Evolutionary conservation across 2,888 invertebrate species (phyloP).

Genomic region (Gasteruption jaculator): DNA sequence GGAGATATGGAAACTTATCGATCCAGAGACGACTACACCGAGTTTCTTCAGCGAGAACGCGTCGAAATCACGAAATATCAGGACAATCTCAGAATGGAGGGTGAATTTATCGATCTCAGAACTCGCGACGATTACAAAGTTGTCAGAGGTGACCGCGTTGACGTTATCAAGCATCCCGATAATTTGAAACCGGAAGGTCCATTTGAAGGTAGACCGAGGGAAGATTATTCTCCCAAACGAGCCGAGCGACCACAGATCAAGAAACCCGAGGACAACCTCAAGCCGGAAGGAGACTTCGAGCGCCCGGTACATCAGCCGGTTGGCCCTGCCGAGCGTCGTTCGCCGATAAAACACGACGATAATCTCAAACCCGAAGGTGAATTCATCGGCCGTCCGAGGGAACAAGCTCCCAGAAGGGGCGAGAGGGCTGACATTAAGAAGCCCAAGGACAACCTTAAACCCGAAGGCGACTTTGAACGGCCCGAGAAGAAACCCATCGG

Average conservation of each 20-base stretch:
- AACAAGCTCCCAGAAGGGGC: constrained; percentile 38
- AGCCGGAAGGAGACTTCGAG: constrained; percentile 56
- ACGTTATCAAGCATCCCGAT: constrained; percentile 39
- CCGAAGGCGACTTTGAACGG: constrained; percentile 60
- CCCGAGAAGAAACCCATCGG: constrained; percentile 49
- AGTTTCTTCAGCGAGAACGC: constrained; percentile 54
- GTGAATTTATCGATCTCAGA: constrained; percentile 55
- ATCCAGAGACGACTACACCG: constrained; percentile 58
- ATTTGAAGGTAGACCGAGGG: constrained; percentile 51
- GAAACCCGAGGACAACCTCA: constrained; percentile 55
- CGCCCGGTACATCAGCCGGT: constrained; percentile 41
- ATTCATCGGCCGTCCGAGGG: constrained; percentile 53
- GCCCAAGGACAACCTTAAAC: constrained; percentile 61
- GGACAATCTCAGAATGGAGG: constrained; percentile 66
- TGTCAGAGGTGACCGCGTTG: constrained; percentile 46
- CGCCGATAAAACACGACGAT: constrained; percentile 51
- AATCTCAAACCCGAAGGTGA: constrained; percentile 61
- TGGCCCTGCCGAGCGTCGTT: constrained; percentile 37
- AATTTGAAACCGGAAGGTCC: constrained; percentile 43
- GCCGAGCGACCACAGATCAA: constrained; percentile 43
- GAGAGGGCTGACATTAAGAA: constrained; percentile 42
- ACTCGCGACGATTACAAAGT: constrained; percentile 58
- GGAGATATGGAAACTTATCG: constrained; percentile 54
- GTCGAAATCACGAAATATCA: constrained; percentile 59
- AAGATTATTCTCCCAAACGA: constrained; percentile 46